Percentiles rank a stretch among this genome's conserved stretches.
phyloP scores from a whole-genome alignment of 2,113 vertebrate genomes.

The Crypturellus undulatus region DNA sequence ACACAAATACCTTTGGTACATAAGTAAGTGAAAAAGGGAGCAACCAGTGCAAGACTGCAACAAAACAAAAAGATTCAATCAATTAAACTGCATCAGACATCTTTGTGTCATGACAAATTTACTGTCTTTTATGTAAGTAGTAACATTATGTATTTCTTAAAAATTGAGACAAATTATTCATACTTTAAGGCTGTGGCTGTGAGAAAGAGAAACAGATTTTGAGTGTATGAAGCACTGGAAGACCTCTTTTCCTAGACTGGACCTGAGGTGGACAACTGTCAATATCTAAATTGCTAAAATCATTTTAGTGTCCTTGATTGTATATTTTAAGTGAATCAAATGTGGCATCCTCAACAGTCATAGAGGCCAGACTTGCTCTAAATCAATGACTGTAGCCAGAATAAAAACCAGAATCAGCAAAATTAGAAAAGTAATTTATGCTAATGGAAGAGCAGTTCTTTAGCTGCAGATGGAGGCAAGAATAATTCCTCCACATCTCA shows the following conservation, averaged over 20 bases:
- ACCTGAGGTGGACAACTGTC: too few relatives aligned
- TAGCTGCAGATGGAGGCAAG: background rate
- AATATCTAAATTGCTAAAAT: too few relatives aligned
- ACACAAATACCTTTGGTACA: background rate
- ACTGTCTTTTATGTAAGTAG: background rate
- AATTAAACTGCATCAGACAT: background rate
- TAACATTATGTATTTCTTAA: background rate
- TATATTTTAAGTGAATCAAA: background rate
- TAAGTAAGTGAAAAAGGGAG: background rate
- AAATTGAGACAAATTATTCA: too few relatives aligned
- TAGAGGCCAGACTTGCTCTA: background rate
- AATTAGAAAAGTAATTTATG: background rate
- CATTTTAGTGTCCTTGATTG: background rate
- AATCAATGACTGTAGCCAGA: background rate
- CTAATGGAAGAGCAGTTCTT: background rate
- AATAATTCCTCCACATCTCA: background rate
- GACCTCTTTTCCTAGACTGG: too few relatives aligned
- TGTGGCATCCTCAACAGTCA: background rate
- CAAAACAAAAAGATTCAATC: background rate
- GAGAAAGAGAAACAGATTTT: too few relatives aligned
- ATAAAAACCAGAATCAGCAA: background rate
- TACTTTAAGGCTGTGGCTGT: too few relatives aligned
- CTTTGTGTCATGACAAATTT: background rate
- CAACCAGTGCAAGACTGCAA: background rate
- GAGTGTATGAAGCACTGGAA: too few relatives aligned